Evolutionary conservation across 2,113 vertebrate genomes (phyloP).

Genomic region (Leucosticte australis): DNA sequence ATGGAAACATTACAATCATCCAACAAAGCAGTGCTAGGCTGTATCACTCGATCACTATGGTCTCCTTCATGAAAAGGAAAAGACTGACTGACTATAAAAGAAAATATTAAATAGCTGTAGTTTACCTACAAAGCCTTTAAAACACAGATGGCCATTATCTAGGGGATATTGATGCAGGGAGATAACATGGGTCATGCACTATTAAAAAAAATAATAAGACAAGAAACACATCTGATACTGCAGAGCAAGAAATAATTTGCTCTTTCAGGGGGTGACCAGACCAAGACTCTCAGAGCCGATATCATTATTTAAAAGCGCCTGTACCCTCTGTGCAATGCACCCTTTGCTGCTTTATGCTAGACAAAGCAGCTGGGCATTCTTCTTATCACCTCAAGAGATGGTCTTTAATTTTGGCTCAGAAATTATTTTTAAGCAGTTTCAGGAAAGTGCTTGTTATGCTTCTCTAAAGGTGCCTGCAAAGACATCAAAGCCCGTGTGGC

Average conservation of each 20-base stretch:
- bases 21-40: constrained; percentile 53
- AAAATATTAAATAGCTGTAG: constrained; percentile 50
- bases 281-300: not conserved
- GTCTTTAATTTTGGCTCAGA: not conserved
- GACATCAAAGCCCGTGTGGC: not conserved
- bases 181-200: not conserved
- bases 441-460: not conserved
- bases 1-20: constrained; percentile 55
- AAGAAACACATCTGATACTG: not conserved
- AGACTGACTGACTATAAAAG: constrained; percentile 5
- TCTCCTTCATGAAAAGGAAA: constrained; percentile 46
- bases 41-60: not conserved
- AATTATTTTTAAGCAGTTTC: constrained; percentile 1
- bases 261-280: not conserved
- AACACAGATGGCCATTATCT: not conserved
- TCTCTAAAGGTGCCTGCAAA: not conserved
- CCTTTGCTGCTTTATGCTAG: not conserved
- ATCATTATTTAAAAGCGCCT: not conserved
- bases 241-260: not conserved
- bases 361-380: constrained; percentile 3
- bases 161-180: not conserved
- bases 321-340: not conserved
- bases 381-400: not conserved
- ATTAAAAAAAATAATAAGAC: not conserved
- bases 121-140: constrained; percentile 42